These are phyloP conservation scores for Alcedo atthis DNA, from an alignment of 2,797 vertebrate species.

Conservation along the genomic window DNA sequence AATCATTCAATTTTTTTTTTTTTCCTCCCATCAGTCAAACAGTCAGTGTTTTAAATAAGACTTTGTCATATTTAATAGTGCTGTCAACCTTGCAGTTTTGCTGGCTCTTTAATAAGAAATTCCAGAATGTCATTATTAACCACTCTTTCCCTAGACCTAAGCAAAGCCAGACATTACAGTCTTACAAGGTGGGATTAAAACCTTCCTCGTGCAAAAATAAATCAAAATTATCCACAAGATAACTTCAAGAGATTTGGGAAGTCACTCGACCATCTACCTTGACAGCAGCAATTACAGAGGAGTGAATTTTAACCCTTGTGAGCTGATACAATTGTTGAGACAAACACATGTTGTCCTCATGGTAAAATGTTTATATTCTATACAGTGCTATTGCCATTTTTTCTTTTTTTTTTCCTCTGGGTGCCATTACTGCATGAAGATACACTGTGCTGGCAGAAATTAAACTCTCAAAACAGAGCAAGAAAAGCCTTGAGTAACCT, in stretches of 20 bases:
- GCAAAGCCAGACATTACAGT: neutral
- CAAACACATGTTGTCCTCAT: neutral
- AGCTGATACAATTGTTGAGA: neutral
- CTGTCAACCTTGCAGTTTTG: constrained; percentile 62
- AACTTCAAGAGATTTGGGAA: neutral
- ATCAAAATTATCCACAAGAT: neutral
- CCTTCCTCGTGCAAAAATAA: neutral
- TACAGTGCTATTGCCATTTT: neutral
- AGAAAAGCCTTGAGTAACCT: constrained; percentile 9
- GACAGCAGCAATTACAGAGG: neutral
- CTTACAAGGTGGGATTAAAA: neutral
- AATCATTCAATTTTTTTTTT: constrained; percentile 51
- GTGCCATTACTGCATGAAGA: neutral
- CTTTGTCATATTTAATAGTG: constrained; percentile 75
- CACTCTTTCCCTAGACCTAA: neutral
- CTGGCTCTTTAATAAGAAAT: constrained; percentile 61
- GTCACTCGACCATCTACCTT: neutral
- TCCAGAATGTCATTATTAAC: constrained; percentile 38
- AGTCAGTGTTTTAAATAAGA: constrained; percentile 66
- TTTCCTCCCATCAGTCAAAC: constrained; percentile 38
- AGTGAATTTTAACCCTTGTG: neutral
- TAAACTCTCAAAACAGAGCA: constrained; percentile 3
- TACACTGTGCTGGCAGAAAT: constrained; percentile 3
- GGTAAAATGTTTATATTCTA: neutral
- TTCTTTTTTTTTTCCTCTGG: neutral